Evolutionary conservation across 1,140 invertebrate species (phyloP), one percentile per base, ranked within the genome.

Genomic region (Micrasema minimum): DNA sequence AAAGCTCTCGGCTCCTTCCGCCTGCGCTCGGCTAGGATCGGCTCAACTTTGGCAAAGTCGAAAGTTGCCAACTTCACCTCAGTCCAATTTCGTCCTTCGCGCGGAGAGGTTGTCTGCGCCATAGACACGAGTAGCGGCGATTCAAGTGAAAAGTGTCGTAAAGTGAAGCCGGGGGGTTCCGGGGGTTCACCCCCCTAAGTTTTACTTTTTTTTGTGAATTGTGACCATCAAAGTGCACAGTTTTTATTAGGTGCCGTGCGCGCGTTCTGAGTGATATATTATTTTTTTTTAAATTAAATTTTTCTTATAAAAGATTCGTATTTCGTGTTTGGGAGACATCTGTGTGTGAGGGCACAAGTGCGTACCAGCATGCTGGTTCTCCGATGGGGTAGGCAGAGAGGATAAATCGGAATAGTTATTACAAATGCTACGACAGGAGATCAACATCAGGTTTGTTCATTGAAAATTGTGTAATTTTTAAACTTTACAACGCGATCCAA

Each of bases 401-500:
- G 51, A 55, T 26, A 55, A 23, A 31, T 12, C 51, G 51, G 22
- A 26, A 35, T 55, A 55, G 51, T 12, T 55, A 37, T 37, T 23
- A 55, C 51, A 55, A 55, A 55, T 55, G 51, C 51, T 31, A 55
- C 51, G 51, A 31, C 51, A 55, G 26, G 51, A 55, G 51, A 55
- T 55, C 22, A 55, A 55, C 22, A 55, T 55, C 26, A 55, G 51
- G 51, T 55, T 31, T 31, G 7, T 7, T 31, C 26, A 31, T 31
- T 31, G 26, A 31, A 2, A 7, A 31, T 2, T 7, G 26, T 31
- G 7, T 31, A n/a, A n/a, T n/a, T n/a, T n/a, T n/a, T n/a, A n/a
- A n/a, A n/a, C n/a, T n/a, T n/a, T n/a, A n/a, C n/a, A n/a, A n/a
- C n/a, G n/a, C n/a, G n/a, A n/a, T n/a, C n/a, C n/a, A n/a, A n/a